Conservation (phyloP, 2,797 vertebrate genomes). For the Silurus lanzhouensis region DNA sequence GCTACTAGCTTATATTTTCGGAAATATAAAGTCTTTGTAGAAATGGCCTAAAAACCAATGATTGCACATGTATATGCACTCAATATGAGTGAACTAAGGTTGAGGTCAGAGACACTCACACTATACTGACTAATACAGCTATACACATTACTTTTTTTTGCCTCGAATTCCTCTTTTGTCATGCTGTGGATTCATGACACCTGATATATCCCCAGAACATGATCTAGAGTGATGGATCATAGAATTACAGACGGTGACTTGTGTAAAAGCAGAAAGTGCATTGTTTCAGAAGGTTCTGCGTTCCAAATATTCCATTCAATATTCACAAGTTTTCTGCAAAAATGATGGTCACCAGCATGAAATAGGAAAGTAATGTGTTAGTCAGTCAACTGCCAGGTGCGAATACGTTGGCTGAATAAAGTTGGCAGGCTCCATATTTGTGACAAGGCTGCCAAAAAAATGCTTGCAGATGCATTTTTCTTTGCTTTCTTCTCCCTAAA, state of each 20-base stretch:
- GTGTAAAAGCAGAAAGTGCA: neutral
- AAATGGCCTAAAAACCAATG: no score
- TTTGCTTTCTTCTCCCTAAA: neutral
- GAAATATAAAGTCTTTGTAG: neutral
- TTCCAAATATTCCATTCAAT: neutral
- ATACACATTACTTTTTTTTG: neutral
- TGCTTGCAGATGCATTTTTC: neutral
- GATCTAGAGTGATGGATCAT: neutral
- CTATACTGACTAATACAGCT: neutral
- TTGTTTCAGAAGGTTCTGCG: neutral
- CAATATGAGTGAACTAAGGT: neutral
- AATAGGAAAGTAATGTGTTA: conserved; percentile 15
- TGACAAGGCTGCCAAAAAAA: conserved; percentile 1
- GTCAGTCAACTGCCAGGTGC: neutral
- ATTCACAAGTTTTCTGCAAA: neutral
- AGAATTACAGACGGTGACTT: neutral
- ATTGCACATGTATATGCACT: neutral
- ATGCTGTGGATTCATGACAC: neutral
- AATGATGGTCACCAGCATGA: neutral
- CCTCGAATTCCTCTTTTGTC: neutral
- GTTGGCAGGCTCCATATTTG: neutral
- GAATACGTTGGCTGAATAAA: neutral
- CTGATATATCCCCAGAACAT: neutral
- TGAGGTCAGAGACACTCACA: neutral
- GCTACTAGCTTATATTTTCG: neutral